These are phyloP conservation scores for Pyralis farinalis DNA, from an alignment of 2,888 invertebrate genomes.

Conservation along the genomic window DNA sequence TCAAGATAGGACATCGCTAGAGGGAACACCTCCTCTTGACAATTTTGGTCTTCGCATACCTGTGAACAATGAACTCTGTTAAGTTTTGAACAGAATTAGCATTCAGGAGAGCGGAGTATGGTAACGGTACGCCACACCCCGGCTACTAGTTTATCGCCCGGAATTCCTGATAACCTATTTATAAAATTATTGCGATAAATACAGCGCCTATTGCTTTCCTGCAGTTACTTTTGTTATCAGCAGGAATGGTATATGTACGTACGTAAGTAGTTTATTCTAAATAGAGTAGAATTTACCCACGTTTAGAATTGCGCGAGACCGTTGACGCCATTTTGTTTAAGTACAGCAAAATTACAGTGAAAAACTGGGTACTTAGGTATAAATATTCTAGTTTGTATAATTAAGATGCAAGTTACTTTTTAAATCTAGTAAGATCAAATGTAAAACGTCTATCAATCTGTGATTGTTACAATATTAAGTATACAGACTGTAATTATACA, in stretches of 20 bases:
- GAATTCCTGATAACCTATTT: constrained; percentile 78
- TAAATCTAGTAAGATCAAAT: too few species aligned
- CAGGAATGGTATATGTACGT: constrained; percentile 23
- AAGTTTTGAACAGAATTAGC: not conserved
- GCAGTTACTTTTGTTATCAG: constrained; percentile 46
- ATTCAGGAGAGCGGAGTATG: constrained; percentile 28
- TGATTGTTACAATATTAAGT: too few species aligned
- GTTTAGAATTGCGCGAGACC: too few species aligned
- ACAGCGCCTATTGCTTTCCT: constrained; percentile 56
- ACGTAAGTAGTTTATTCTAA: constrained; percentile 22
- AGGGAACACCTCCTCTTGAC: constrained; percentile 96
- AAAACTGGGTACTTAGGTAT: too few species aligned
- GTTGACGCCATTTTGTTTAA: too few species aligned
- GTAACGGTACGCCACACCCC: constrained; percentile 40
- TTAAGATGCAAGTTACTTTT: too few species aligned
- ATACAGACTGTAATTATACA: too few species aligned
- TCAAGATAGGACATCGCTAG: constrained; percentile 96
- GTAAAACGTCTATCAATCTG: too few species aligned
- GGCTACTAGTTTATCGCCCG: constrained; percentile 57
- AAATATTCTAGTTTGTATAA: too few species aligned
- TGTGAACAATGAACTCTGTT: constrained; percentile 46
- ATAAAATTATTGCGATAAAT: constrained; percentile 70
- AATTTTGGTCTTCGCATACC: constrained; percentile 96
- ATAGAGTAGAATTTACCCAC: constrained; percentile 18
- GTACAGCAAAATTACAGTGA: too few species aligned